Conservation (phyloP, 2,888 invertebrate genomes). For the Macrosoma leucophasiata region DNA sequence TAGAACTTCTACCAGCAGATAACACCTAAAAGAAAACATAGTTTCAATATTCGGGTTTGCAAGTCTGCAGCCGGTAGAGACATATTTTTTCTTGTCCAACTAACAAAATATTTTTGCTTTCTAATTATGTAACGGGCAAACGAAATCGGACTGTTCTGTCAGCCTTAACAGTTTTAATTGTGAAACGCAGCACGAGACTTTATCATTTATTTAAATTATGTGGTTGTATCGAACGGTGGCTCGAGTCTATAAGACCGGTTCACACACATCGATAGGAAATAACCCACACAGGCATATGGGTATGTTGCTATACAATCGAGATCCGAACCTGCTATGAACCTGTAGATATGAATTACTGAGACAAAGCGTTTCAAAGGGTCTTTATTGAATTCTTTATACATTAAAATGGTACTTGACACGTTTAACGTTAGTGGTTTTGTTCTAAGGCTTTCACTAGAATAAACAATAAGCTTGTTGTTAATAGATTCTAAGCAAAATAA, state of each 20-base stretch:
- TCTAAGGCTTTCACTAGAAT: no score
- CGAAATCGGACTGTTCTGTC: slow-evolving; percentile 42
- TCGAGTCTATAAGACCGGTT: slow-evolving; percentile 59
- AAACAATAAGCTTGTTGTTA: no score
- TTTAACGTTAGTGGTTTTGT: no score
- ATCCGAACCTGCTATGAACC: slow-evolving; percentile 37
- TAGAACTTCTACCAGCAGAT: no score
- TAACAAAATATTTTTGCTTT: no score
- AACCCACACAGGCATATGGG: slow-evolving; percentile 31
- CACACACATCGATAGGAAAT: slow-evolving; percentile 43
- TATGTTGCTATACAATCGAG: slow-evolving; percentile 25
- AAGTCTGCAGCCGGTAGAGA: no score
- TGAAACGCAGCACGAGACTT: slow-evolving; percentile 51
- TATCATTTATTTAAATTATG: slow-evolving; percentile 62
- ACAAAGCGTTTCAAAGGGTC: slow-evolving; percentile 27
- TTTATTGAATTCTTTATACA: slow-evolving; percentile 13
- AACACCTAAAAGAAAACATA: no score
- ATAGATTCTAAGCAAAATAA: no score
- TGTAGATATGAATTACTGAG: slow-evolving; percentile 29
- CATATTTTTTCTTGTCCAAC: no score
- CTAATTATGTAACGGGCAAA: slow-evolving; percentile 53
- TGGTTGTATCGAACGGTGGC: slow-evolving; percentile 56
- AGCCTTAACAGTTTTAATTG: slow-evolving; percentile 60
- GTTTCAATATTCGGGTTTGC: no score
- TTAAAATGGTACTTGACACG: no score